Conservation (phyloP, 2,113 vertebrate species). For the Mustela nigripes region DNA sequence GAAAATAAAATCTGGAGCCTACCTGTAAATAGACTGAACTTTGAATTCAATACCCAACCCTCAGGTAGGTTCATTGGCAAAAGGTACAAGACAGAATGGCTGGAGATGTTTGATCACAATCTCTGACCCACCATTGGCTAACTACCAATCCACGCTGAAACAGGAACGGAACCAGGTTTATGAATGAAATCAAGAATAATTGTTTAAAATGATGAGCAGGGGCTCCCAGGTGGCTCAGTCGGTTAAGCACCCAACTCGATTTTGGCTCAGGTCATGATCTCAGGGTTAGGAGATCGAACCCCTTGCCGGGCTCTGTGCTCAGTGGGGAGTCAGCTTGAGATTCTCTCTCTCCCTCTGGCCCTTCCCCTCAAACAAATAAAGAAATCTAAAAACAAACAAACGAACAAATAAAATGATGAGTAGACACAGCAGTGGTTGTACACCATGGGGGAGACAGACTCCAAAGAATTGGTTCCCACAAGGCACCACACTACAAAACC, state of each 20-base stretch:
- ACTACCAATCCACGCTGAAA: not conserved
- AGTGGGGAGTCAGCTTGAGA: not conserved
- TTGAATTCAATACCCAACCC: not conserved
- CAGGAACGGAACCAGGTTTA: not conserved
- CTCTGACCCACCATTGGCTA: not conserved
- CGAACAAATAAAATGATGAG: not conserved
- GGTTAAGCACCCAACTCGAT: not conserved
- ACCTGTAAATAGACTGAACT: not conserved
- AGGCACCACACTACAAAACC: not conserved
- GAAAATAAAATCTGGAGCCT: not conserved
- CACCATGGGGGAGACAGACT: not conserved
- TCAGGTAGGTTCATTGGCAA: not conserved
- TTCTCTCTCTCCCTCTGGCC: not conserved
- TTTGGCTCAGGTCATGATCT: not conserved
- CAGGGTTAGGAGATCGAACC: not conserved
- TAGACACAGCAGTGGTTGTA: not conserved
- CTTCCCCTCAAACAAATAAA: not conserved
- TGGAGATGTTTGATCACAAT: not conserved
- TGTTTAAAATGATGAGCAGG: not conserved
- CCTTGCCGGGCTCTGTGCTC: not conserved
- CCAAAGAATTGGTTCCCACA: not conserved
- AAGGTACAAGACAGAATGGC: not conserved
- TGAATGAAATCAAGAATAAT: not conserved
- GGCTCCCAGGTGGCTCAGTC: not conserved
- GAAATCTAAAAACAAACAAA: not conserved